These are phyloP conservation scores for Alligator sinensis DNA, from an alignment of 2,113 vertebrate genomes.

Conservation along the genomic window DNA sequence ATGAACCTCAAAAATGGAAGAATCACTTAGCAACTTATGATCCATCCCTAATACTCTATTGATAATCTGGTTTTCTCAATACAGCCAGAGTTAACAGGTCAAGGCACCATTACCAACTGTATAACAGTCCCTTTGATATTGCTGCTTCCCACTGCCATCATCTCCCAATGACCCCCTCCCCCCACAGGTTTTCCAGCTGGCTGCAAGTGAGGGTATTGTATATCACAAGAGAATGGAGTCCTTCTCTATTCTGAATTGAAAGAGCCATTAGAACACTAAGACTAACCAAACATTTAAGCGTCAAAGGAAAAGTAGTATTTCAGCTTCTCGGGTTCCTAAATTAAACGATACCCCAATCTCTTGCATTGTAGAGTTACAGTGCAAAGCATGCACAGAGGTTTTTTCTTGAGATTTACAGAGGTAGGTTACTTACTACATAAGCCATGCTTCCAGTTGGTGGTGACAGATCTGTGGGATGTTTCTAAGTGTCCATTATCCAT, in stretches of 20 bases:
- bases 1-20: neutral
- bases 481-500: neutral
- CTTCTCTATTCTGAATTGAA: constrained; percentile 21
- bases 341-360: neutral
- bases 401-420: neutral
- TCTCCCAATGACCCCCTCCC: neutral
- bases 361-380: neutral
- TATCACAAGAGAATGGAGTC: constrained; percentile 46
- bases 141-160: constrained; percentile 1
- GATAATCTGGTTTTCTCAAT: neutral
- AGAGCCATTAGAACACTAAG: constrained; percentile 41
- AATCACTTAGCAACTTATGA: neutral
- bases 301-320: constrained; percentile 36
- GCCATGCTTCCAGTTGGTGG: neutral
- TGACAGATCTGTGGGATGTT: neutral
- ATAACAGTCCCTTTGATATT: neutral
- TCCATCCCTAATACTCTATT: neutral
- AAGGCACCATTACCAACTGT: neutral
- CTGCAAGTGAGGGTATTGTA: constrained; percentile 58
- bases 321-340: neutral
- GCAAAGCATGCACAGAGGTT: neutral
- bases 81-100: neutral
- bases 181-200: neutral
- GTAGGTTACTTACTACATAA: neutral
- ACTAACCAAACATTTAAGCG: constrained; percentile 24